phyloP scores from a whole-genome alignment of 2,888 invertebrate species.

The Drosophila neotestacea region DNA sequence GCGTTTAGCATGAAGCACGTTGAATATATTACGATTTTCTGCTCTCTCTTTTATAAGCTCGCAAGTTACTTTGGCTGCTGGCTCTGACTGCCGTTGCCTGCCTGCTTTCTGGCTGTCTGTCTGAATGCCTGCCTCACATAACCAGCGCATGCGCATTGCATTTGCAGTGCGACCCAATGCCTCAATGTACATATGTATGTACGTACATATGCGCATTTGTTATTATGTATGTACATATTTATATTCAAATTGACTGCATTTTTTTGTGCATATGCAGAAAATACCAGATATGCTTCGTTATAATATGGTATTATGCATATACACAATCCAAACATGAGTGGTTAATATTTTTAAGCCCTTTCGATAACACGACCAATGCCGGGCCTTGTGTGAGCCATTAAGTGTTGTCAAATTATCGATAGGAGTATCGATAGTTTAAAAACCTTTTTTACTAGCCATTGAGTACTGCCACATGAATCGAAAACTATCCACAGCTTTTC shows the following conservation, averaged over 20 bases:
- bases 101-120: conserved; percentile 20
- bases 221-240: neutral
- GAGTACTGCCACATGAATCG: no score
- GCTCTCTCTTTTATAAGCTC: conserved; percentile 59
- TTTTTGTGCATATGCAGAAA: neutral
- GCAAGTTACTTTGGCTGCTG: conserved; percentile 62
- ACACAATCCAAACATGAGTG: neutral
- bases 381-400: conserved; percentile 1
- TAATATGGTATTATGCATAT: no score
- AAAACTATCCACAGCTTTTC: no score
- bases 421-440: no score
- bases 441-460: no score
- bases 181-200: conserved; percentile 1
- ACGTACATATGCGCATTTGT: neutral
- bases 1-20: conserved; percentile 59
- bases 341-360: conserved; percentile 12
- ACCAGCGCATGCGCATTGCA: conserved; percentile 45
- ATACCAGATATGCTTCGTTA: neutral
- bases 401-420: no score
- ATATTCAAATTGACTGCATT: conserved; percentile 2
- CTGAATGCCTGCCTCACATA: conserved; percentile 14
- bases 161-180: conserved; percentile 18
- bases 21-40: conserved; percentile 66
- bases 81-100: conserved; percentile 32
- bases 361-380: conserved; percentile 30